Base-by-base conservation (phyloP, 2,113 vertebrate genomes). In the Nothocercus julius region DNA sequence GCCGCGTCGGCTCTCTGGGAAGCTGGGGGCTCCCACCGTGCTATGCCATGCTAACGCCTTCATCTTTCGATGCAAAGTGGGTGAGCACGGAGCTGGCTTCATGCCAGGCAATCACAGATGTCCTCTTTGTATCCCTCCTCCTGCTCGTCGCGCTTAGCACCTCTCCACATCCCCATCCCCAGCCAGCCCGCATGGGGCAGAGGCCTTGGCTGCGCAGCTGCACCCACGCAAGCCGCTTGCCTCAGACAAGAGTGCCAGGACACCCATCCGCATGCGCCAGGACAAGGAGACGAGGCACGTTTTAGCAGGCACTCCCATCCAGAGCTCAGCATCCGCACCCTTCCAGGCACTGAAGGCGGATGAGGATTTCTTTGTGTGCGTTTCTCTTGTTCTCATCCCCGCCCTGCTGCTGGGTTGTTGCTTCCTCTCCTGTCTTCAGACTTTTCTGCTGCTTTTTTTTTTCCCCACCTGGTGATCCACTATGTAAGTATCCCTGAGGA, bases 141-240 rank as follows among this genome's bases (percentile, higher is more conserved):
- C 70, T 82, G 32, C 17, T 0, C 0, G 38, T 1, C 1, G 68
- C 11, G 47, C 74, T 92, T 76, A 59, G 61, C 54, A 40, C 40
- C 30, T 28, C 69, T 64, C 78, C 62, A 58, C 1, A 0, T 25
- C 62, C 79, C 70, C 22, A 13, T 27, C 7, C 2, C 1, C 6
- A 27, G 16, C 75, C 82, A 7, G 40, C 40, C 30, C 16, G 5
- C 30, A 30, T 4, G 2, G 44, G 38, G 36, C 45, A 66, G 0
- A 0, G 70, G 74, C 70, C 24, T 4, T 19, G 1, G 0, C 73
- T 53, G 45, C 24, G 32, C 42, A 78, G 54, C 1, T 1, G n/a
- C 58, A 36, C 22, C n/a, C 32, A 4, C 3, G 2, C 0, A 1
- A 21, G 1, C 2, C 24, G 21, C 56, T 62, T 12, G 45, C 42